Base-by-base conservation (phyloP, 2,888 invertebrate genomes). In the Eledone cirrhosa region DNA sequence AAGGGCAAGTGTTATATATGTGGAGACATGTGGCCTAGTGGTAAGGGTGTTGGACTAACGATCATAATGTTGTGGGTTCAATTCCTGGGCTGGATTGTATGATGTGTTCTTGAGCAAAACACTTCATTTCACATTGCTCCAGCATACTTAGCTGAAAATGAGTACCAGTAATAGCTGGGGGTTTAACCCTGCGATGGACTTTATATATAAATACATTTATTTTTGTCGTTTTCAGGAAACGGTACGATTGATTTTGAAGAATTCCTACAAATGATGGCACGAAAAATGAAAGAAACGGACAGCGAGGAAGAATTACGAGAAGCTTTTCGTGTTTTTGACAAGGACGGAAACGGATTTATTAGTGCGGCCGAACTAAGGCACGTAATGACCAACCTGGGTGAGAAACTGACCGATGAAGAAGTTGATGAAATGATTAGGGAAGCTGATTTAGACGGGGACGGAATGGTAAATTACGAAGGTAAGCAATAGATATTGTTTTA, bases 231-330 rank as follows among this genome's bases (percentile, higher is more conserved):
- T 90, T 29, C 91, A 98, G 97, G 98, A 91, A 98, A 98, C 92
- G 98, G 98, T 91, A 98, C 98, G 92, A 98, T 99, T 93, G 98
- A 98, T 93, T 99, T 99, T 93, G 97, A 98, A 89, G 99, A 99
- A 93, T 98, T 99, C 94, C 94, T 99, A 90, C 98, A 98, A 91
- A 98, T 99, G 98, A 99, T 99, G 98, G 98, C 98, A 90, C 95
- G 98, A 91, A 99, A 98, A 94, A 98, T 98, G 98, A 98, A 98
- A 93, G 98, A 99, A 93, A 98, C 98, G 86, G 98, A 99, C 93
- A 89, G 97, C 92, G 98, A 98, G 94, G 98, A 98, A 92, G 98
- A 98, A 93, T 98, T 99, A 92, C 95, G 97, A 92, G 98, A 98
- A 92, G 98, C 98, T 88, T 97, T 98, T 95, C 95, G 97, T 93